Evolutionary conservation across 2,113 vertebrate genomes (phyloP).

Genomic region (Ptilonorhynchus violaceus): DNA sequence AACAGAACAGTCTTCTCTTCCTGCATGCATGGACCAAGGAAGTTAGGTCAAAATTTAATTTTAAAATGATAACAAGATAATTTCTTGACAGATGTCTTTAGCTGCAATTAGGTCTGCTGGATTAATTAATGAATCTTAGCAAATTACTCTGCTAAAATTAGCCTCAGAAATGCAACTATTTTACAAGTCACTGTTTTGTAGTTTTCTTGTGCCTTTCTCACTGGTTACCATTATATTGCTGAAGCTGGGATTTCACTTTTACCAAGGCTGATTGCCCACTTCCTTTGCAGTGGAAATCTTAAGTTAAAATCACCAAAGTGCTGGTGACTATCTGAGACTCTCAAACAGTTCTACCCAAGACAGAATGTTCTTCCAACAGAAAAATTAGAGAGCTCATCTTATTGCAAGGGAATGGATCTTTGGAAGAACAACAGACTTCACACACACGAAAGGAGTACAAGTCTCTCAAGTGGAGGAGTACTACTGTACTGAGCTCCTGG

Average conservation of each 20-base stretch:
- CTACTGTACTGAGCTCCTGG: neutral
- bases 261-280: neutral
- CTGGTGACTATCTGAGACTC: neutral
- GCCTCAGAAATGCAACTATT: neutral
- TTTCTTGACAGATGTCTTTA: neutral
- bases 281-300: neutral
- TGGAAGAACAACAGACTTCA: neutral
- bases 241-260: neutral
- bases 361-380: neutral
- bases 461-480: neutral
- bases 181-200: neutral
- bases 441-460: neutral
- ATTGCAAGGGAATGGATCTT: neutral
- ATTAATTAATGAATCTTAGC: neutral
- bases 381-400: neutral
- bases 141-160: neutral
- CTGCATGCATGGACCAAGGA: neutral
- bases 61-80: neutral
- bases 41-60: neutral
- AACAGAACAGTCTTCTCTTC: neutral
- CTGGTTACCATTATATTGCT: neutral
- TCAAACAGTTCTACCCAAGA: neutral
- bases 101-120: neutral
- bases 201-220: neutral
- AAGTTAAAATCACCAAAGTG: neutral